Evolutionary conservation across 2,113 vertebrate genomes (phyloP).

Genomic region (Sminthopsis crassicaudata): DNA sequence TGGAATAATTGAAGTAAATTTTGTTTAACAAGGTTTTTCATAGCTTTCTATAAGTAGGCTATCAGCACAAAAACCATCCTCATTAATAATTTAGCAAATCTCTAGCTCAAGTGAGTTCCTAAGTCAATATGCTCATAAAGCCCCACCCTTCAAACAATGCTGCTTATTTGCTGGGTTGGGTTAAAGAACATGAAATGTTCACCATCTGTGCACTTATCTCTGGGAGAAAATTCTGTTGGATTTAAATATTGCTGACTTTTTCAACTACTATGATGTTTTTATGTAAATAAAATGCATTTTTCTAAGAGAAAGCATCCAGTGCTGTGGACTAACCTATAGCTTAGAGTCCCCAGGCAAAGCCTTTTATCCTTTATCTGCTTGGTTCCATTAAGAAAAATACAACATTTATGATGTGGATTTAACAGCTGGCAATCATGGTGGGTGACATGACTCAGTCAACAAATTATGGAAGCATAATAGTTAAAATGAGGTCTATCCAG

Average conservation of each 20-base stretch:
- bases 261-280: background rate
- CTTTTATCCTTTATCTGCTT: background rate
- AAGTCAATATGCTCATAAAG: background rate
- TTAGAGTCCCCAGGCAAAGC: background rate
- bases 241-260: background rate
- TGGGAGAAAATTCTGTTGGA: background rate
- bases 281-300: background rate
- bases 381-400: background rate
- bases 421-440: background rate
- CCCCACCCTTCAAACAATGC: background rate
- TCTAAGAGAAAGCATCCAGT: background rate
- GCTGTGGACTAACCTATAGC: background rate
- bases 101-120: background rate
- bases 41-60: background rate
- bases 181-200: background rate
- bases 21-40: background rate
- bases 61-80: background rate
- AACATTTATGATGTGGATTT: background rate
- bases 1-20: background rate
- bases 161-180: background rate
- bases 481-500: background rate
- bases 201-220: background rate
- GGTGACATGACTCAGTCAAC: background rate
- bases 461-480: background rate
- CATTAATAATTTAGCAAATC: background rate